Conservation (phyloP, 2,113 vertebrate genomes). For the Puntigrus tetrazona region DNA sequence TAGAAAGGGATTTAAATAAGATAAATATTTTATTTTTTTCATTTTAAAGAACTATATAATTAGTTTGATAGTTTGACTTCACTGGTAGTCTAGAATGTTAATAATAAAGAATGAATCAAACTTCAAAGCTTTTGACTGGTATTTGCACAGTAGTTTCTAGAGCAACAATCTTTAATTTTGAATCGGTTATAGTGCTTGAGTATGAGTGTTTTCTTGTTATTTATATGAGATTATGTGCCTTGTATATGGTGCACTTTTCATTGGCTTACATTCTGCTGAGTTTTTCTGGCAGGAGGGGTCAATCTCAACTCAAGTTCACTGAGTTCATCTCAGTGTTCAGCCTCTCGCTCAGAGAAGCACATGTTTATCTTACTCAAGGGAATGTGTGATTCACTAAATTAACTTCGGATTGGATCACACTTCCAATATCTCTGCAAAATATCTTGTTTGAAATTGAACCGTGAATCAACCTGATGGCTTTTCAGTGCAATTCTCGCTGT, state of each 20-base stretch:
- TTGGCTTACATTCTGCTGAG: not conserved
- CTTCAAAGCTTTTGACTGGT: not conserved
- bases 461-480: conserved; percentile 30
- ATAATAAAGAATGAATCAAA: not conserved
- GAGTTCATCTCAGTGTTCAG: conserved; percentile 1
- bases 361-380: not conserved
- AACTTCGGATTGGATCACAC: conserved; percentile 4
- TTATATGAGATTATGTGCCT: not conserved
- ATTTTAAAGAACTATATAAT: not conserved
- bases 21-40: not conserved
- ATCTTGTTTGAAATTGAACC: conserved; percentile 17
- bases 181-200: not conserved
- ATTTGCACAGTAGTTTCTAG: not conserved
- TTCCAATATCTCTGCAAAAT: not conserved
- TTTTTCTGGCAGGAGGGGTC: not conserved
- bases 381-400: conserved; percentile 2
- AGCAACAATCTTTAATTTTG: not conserved
- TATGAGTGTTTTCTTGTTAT: not conserved
- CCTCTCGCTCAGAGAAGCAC: not conserved
- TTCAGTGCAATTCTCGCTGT: not conserved
- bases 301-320: not conserved
- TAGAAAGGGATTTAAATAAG: not conserved
- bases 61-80: not conserved
- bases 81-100: not conserved
- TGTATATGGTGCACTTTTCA: not conserved